These are phyloP conservation scores for Polymixis lichenea DNA, from an alignment of 2,888 invertebrate genomes.

Conservation along the genomic window DNA sequence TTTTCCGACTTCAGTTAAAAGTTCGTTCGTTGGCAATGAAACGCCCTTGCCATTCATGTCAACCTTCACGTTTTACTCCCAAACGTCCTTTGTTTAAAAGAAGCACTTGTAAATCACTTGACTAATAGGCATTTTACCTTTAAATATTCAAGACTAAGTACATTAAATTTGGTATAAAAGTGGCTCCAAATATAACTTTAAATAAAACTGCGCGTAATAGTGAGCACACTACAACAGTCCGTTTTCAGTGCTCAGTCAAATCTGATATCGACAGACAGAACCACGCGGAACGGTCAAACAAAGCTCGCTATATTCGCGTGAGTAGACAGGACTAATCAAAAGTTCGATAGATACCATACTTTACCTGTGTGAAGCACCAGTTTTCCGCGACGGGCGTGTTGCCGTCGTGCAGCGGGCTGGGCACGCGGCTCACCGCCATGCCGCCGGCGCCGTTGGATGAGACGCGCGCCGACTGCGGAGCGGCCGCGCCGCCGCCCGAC, in stretches of 20 bases:
- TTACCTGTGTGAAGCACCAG: constrained; percentile 99
- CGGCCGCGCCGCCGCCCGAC: constrained; percentile 89
- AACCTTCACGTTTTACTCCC: constrained; percentile 47
- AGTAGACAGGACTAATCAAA: constrained; percentile 15
- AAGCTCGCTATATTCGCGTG: neutral
- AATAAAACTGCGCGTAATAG: neutral
- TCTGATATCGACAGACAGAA: constrained; percentile 13
- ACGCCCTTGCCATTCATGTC: constrained; percentile 51
- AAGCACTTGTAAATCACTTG: constrained; percentile 27
- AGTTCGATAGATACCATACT: constrained; percentile 45
- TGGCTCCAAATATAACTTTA: neutral
- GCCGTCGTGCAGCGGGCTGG: constrained; percentile 98
- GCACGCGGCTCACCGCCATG: constrained; percentile 99
- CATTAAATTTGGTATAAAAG: constrained; percentile 7
- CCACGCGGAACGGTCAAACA: neutral
- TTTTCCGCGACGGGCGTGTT: constrained; percentile 99
- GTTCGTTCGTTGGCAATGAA: constrained; percentile 47
- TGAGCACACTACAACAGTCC: neutral
- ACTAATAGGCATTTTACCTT: constrained; percentile 14
- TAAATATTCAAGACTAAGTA: constrained; percentile 6
- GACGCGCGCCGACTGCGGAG: constrained; percentile 96
- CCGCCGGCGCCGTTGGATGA: constrained; percentile 96
- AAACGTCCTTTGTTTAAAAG: constrained; percentile 44
- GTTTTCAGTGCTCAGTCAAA: neutral
- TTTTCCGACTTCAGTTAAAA: constrained; percentile 41